Conservation (phyloP, 2,888 invertebrate genomes). For the Tetrapedia diversipes region DNA sequence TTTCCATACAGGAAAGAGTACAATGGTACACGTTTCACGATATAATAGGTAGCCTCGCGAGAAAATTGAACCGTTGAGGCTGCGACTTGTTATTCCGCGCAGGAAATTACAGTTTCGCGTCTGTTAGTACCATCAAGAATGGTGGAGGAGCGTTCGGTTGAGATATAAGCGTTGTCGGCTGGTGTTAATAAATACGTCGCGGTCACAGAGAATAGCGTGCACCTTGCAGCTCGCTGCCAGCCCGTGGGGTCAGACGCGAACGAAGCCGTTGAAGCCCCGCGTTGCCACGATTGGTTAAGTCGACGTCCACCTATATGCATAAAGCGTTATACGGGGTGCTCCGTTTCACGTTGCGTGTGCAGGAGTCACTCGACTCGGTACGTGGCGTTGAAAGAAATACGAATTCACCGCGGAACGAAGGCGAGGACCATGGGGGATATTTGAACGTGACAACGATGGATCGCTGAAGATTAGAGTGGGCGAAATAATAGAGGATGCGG, state of each 20-base stretch:
- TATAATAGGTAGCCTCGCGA: background rate
- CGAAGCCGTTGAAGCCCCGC: slow-evolving; percentile 80
- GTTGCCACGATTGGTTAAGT: slow-evolving; percentile 79
- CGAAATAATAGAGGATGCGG: background rate
- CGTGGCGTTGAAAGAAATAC: background rate
- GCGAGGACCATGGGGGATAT: background rate
- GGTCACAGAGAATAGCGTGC: slow-evolving; percentile 66
- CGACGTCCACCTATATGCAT: slow-evolving; percentile 80
- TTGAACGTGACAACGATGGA: background rate
- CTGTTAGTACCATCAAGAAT: background rate
- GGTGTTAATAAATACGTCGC: slow-evolving; percentile 65
- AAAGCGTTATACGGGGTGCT: slow-evolving; percentile 63
- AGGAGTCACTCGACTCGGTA: background rate
- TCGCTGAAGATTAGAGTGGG: background rate
- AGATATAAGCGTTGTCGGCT: slow-evolving; percentile 24
- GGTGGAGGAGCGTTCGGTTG: background rate
- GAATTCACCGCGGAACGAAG: background rate
- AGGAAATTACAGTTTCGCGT: slow-evolving; percentile 28
- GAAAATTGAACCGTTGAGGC: background rate
- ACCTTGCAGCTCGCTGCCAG: slow-evolving; percentile 55
- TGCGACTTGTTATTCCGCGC: background rate
- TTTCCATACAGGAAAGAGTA: too few species aligned
- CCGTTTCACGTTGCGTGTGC: background rate
- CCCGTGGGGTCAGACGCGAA: slow-evolving; percentile 76
- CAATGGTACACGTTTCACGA: background rate